A percentile compares a stretch with the other conserved stretches of the same genome.
Evolutionary conservation across 1,140 invertebrate species (phyloP).

Genomic region (Scaptomyza hsui): DNA sequence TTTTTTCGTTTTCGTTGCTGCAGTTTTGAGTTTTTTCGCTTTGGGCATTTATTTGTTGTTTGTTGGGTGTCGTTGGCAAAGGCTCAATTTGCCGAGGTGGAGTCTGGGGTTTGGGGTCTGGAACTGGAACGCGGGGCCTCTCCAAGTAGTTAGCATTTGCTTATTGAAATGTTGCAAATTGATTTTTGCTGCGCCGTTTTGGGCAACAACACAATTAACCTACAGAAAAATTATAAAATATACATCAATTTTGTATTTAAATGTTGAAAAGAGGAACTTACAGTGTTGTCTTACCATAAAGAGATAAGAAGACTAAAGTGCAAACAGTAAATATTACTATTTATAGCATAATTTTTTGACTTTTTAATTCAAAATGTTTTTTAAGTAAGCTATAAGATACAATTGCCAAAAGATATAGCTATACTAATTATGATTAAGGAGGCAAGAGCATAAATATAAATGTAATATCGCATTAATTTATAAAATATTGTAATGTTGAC

Average conservation of each 20-base stretch:
- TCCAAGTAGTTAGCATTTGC: constrained; percentile 60
- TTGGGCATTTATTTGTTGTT: constrained; percentile 58
- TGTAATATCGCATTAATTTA: too few relatives aligned
- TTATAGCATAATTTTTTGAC: too few relatives aligned
- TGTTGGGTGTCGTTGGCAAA: constrained; percentile 64
- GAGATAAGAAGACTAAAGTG: neutral
- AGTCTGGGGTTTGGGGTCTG: constrained; percentile 5
- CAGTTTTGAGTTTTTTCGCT: constrained; percentile 35
- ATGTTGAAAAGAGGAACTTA: neutral
- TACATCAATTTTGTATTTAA: neutral
- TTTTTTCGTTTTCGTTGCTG: constrained; percentile 12
- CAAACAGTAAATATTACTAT: too few relatives aligned
- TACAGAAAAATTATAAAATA: neutral
- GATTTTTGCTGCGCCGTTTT: constrained; percentile 44
- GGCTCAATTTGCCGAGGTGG: constrained; percentile 40
- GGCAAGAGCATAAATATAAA: too few relatives aligned
- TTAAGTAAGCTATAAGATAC: too few relatives aligned
- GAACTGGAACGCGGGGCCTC: constrained; percentile 20
- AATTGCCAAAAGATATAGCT: too few relatives aligned
- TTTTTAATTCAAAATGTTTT: too few relatives aligned
- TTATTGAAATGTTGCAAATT: constrained; percentile 73
- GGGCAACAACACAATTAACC: constrained; percentile 14
- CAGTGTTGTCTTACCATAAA: neutral
- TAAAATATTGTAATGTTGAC: too few relatives aligned
- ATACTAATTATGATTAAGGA: too few relatives aligned